phyloP scores from a whole-genome alignment of 2,113 vertebrate genomes.

The Xyliphius kryptos region DNA sequence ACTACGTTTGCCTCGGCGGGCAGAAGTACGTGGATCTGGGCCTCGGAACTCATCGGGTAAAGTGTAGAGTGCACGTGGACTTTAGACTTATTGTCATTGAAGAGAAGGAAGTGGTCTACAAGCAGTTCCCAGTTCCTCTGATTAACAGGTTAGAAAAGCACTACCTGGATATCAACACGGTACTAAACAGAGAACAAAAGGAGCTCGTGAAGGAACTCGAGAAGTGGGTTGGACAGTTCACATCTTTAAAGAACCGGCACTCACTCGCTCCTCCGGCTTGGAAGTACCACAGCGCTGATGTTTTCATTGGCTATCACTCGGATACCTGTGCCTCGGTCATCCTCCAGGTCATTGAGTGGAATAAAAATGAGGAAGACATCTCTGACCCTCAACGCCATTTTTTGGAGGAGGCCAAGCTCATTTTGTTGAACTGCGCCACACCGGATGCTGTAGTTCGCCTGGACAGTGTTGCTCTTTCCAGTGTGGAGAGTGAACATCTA shows the following conservation, averaged over 20 bases:
- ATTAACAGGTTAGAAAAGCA: conserved; percentile 98
- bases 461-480: conserved; percentile 48
- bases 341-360: conserved; percentile 68
- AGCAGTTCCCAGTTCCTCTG: conserved; percentile 86
- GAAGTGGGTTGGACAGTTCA: conserved; percentile 71
- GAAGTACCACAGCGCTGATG: conserved; percentile 68
- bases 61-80: conserved; percentile 83
- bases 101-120: conserved; percentile 85
- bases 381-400: conserved; percentile 45
- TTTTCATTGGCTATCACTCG: conserved; percentile 86
- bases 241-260: conserved; percentile 38
- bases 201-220: conserved; percentile 60
- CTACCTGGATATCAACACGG: conserved; percentile 81
- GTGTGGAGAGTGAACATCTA: conserved; percentile 52
- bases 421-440: conserved; percentile 81
- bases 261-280: conserved; percentile 42
- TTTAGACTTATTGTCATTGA: conserved; percentile 90
- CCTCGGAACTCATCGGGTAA: conserved; percentile 91
- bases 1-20: conserved; percentile 86
- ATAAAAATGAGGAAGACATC: conserved; percentile 19
- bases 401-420: conserved; percentile 59
- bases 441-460: conserved; percentile 83
- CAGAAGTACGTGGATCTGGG: conserved; percentile 95
- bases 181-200: conserved; percentile 70
- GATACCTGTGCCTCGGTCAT: conserved; percentile 83